A percentile compares a stretch with the other conserved stretches of the same genome.
Evolutionary conservation across 2,113 vertebrate genomes (phyloP).

Genomic region (Urocolius indicus): DNA sequence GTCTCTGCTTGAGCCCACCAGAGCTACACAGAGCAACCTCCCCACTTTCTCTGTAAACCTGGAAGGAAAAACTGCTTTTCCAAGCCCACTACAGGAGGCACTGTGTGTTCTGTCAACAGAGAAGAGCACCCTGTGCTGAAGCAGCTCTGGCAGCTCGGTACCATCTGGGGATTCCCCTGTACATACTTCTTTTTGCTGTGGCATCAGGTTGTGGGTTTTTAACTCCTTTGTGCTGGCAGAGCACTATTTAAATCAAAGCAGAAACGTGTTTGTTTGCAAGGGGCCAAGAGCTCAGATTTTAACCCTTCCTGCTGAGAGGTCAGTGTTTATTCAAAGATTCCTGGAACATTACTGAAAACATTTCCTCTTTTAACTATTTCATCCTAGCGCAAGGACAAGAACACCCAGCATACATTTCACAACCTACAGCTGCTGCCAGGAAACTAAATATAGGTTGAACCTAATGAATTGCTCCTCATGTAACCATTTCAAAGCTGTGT

Average conservation of each 20-base stretch:
- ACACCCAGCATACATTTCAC: constrained; percentile 53
- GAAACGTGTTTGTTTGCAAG: constrained; percentile 21
- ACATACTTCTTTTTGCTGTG: neutral
- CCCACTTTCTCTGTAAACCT: neutral
- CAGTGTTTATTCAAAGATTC: neutral
- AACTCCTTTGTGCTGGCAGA: neutral
- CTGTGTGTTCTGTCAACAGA: neutral
- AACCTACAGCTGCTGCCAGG: constrained; percentile 63
- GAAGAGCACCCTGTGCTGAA: neutral
- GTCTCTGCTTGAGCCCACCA: neutral
- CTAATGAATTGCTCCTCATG: neutral
- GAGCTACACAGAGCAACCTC: neutral
- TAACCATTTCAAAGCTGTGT: neutral
- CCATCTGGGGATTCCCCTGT: neutral
- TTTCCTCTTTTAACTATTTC: constrained; percentile 65
- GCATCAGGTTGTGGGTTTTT: neutral
- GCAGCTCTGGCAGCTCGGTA: neutral
- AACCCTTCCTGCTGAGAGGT: neutral
- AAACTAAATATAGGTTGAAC: constrained; percentile 32
- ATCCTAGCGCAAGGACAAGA: constrained; percentile 56
- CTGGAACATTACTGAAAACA: constrained; percentile 58
- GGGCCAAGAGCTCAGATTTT: constrained; percentile 14
- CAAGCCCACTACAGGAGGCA: neutral
- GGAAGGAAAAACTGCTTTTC: neutral
- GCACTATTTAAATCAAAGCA: neutral